Base-by-base conservation (phyloP, 2,797 vertebrate genomes). In the Pangasius krempfi region DNA sequence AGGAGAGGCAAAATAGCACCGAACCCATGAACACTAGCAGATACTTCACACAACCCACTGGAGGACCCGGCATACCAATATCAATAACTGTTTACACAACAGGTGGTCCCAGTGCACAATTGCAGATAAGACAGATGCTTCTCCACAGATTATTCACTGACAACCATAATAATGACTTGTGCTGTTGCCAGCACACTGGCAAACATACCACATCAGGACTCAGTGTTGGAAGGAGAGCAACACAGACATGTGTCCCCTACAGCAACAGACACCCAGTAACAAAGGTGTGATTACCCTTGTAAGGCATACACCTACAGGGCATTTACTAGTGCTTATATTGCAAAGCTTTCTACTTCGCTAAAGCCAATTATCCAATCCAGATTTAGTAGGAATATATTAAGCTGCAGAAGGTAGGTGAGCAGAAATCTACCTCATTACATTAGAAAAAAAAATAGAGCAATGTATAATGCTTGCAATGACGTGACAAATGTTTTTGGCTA, bases 401-500 rank as follows among this genome's bases (percentile, higher is more conserved):
- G 44, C 40, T 50, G 40, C 25, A 50, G 25, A n/a, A n/a, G 25
- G 12, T 10, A 50, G 27, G 40, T 1, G 73, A 47, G 44, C 44
- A 76, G 9, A 47, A 76, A 50, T 50, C 44, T 52, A n/a, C 27
- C 75, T 52, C 44, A 52, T 78, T 30, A 47, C 13, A 78, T 13
- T n/a, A 52, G 73, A 52, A 76, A n/a, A 75, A 76, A 73, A 22
- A 37, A 40, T 50, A 27, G 27, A 47, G 88, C 80, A 72, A 66
- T 88, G 87, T 82, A 90, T 87, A 86, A 88, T 86, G 72, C 5
- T 79, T 58, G 87, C 87, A 79, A 90, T 88, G 90, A 91, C 91
- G 84, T 91, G 86, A 89, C 88, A 91, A 94, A 93, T 91, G 89
- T 90, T 72, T 64, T 66, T 87, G 86, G 44, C 86, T 52, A 86